Conservation (phyloP, 2,888 invertebrate genomes). For the Tolmerus cingulatus region DNA sequence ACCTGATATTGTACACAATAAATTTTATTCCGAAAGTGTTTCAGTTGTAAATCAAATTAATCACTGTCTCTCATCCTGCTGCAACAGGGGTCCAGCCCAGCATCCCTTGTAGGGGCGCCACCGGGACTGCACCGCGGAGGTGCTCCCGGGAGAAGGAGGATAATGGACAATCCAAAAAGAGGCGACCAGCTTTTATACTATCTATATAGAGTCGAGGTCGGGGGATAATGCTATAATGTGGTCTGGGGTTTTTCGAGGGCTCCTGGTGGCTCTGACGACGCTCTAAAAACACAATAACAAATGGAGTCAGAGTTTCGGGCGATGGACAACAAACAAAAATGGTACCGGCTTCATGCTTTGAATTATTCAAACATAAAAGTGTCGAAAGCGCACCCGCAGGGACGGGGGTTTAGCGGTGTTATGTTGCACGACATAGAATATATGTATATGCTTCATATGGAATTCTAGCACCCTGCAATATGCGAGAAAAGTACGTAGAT, state of each 20-base stretch:
- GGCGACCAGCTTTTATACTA: background rate
- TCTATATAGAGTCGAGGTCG: background rate
- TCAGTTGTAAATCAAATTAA: constrained; percentile 39
- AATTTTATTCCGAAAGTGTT: constrained; percentile 38
- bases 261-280: background rate
- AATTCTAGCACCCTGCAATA: background rate
- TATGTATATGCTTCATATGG: background rate
- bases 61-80: constrained; percentile 23
- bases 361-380: constrained; percentile 31
- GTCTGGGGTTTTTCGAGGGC: background rate
- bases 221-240: constrained; percentile 5
- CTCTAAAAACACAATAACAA: background rate
- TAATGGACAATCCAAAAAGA: background rate
- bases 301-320: background rate
- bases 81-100: background rate
- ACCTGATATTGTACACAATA: constrained; percentile 37
- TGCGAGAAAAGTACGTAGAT: background rate
- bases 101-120: background rate
- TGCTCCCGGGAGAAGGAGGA: background rate
- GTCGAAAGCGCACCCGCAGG: constrained; percentile 18
- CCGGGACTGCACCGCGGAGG: background rate
- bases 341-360: background rate
- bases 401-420: background rate
- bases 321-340: constrained; percentile 6
- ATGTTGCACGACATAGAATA: background rate